Evolutionary conservation across 1,140 invertebrate genomes (phyloP).

Genomic region (Drosophila baimaii): DNA sequence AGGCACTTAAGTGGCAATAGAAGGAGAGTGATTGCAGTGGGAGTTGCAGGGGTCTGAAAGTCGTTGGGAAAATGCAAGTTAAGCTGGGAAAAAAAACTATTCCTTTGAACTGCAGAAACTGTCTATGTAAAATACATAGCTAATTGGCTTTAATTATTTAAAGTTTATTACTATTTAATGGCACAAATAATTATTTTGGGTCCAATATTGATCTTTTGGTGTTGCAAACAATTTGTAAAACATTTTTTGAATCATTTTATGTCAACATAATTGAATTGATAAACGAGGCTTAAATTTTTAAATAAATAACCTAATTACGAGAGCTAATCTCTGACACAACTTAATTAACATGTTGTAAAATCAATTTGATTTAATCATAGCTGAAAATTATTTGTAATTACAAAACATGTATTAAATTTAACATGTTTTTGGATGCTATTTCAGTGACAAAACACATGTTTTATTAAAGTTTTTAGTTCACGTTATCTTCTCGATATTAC

Average conservation of each 20-base stretch:
- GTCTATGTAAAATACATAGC: background rate
- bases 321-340: background rate
- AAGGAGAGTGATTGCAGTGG: background rate
- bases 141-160: background rate
- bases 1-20: slow-evolving; percentile 26
- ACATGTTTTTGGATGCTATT: no score
- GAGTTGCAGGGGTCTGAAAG: background rate
- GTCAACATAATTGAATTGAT: background rate
- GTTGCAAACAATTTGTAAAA: background rate
- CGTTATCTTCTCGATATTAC: background rate
- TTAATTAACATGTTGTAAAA: background rate
- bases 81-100: background rate
- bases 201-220: background rate
- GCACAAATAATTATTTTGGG: background rate
- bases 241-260: background rate
- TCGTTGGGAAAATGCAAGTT: background rate
- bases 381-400: background rate
- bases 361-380: background rate
- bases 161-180: background rate
- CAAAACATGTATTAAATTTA: background rate
- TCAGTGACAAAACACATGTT: background rate
- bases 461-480: background rate
- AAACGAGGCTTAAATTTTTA: background rate
- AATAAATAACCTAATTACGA: background rate
- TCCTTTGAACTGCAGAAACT: background rate